These are phyloP conservation scores for Pimephales promelas DNA, from an alignment of 2,113 vertebrate species.

Conservation along the genomic window DNA sequence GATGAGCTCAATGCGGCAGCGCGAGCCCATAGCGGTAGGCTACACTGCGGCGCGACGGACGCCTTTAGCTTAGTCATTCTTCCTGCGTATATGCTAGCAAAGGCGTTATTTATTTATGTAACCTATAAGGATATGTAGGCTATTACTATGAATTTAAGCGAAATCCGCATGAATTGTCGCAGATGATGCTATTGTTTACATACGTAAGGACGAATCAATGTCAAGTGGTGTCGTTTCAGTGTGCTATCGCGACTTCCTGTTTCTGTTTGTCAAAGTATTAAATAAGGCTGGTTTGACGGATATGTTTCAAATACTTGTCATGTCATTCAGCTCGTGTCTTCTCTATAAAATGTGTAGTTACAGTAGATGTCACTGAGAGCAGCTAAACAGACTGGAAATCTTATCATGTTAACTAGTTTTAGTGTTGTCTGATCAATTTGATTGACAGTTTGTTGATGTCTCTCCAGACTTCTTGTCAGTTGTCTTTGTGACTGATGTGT, in stretches of 20 bases:
- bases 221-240: constrained; percentile 40
- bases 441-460: not conserved
- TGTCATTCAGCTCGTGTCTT: not conserved
- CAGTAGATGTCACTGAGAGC: not conserved
- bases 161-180: not conserved
- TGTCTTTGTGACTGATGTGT: not conserved
- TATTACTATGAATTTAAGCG: not conserved
- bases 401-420: not conserved
- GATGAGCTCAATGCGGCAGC: constrained; percentile 70
- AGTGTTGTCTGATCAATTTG: constrained; percentile 4
- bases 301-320: not conserved
- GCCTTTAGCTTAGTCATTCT: constrained; percentile 69
- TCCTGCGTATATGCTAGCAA: not conserved
- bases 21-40: constrained; percentile 4
- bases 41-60: constrained; percentile 62
- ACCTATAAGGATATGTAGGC: not conserved
- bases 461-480: not conserved
- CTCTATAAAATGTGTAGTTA: not conserved
- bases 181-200: not conserved
- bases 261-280: not conserved
- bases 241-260: not conserved
- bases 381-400: not conserved
- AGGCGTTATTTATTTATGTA: not conserved
- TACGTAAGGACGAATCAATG: constrained; percentile 55
- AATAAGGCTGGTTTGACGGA: not conserved